Evolutionary conservation across 1,140 invertebrate genomes (phyloP).

Genomic region (Eupristina koningsbergeri): DNA sequence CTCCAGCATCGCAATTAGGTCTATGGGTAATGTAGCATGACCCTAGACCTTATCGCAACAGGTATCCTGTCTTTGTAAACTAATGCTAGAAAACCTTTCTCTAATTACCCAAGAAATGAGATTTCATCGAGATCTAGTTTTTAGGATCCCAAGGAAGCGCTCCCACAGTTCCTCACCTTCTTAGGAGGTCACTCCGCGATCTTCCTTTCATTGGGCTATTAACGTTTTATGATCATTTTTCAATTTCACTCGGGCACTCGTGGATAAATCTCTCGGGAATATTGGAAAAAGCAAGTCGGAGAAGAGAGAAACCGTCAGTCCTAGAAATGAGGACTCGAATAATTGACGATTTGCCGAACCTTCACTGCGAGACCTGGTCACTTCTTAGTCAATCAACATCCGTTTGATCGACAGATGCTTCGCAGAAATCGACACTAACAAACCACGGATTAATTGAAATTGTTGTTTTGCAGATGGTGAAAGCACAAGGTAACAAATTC

Average conservation of each 20-base stretch:
- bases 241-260: too few species aligned
- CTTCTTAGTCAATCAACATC: too few species aligned
- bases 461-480: too few species aligned
- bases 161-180: neutral
- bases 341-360: too few species aligned
- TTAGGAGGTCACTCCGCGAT: too few species aligned
- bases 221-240: too few species aligned
- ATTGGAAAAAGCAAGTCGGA: neutral
- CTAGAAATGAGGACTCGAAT: neutral
- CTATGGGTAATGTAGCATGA: slow-evolving; percentile 57
- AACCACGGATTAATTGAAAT: too few species aligned
- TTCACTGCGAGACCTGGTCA: too few species aligned
- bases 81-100: neutral
- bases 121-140: neutral
- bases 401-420: too few species aligned
- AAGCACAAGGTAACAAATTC: too few species aligned
- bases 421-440: too few species aligned
- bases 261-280: neutral
- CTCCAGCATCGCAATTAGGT: slow-evolving; percentile 58
- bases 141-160: neutral
- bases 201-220: too few species aligned
- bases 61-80: neutral
- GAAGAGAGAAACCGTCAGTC: neutral
- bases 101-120: neutral
- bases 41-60: neutral